Conservation (phyloP, 2,888 invertebrate species). For the Sminthurinus aureus region DNA sequence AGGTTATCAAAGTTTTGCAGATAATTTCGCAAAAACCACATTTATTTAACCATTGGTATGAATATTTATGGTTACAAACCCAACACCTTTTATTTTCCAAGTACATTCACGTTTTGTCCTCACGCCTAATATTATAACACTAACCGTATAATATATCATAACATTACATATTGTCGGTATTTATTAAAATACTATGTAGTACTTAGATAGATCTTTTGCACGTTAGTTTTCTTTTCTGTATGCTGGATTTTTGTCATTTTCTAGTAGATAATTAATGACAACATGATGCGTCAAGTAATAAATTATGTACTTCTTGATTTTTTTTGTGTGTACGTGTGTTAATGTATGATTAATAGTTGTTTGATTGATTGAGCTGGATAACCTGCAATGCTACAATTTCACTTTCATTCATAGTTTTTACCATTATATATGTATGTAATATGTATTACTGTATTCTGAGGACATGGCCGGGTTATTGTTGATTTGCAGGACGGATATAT, state of each 20-base stretch:
- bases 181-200: not conserved
- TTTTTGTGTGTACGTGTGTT: not conserved
- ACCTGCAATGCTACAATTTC: not conserved
- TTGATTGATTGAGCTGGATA: constrained; percentile 11
- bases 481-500: constrained; percentile 17
- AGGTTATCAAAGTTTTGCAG: too few species aligned
- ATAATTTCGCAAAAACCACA: too few species aligned
- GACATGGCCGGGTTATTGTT: constrained; percentile 32
- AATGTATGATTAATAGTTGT: not conserved
- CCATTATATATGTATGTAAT: too few species aligned
- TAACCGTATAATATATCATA: too few species aligned
- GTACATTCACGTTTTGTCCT: too few species aligned
- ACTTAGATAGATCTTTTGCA: not conserved
- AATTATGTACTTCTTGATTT: not conserved
- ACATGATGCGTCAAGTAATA: not conserved
- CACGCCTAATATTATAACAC: too few species aligned
- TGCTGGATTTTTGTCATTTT: too few species aligned
- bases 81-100: too few species aligned
- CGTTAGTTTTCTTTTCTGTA: not conserved
- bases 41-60: too few species aligned
- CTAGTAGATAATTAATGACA: not conserved
- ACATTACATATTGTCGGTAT: too few species aligned
- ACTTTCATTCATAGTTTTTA: too few species aligned
- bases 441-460: constrained; percentile 8
- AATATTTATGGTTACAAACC: too few species aligned